phyloP scores from a whole-genome alignment of 2,113 vertebrate species.

The Crotalus helleri region DNA sequence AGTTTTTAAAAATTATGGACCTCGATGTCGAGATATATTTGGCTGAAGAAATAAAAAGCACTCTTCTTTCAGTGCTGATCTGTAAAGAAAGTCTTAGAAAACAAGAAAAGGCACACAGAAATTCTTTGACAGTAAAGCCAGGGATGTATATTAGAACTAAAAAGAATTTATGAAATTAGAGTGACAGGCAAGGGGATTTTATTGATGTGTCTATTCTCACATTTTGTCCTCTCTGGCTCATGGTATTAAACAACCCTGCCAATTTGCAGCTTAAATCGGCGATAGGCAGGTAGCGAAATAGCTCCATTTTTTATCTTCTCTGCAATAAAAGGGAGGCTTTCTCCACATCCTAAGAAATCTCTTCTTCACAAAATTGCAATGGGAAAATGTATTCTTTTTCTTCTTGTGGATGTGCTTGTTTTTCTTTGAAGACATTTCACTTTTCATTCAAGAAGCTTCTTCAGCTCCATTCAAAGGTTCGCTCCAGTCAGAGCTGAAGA shows the following conservation, averaged over 20 bases:
- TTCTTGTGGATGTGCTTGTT: too few species aligned
- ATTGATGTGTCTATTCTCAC: conserved; percentile 8
- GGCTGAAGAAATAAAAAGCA: background rate
- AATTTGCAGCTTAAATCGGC: background rate
- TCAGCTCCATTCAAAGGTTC: too few species aligned
- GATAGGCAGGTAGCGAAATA: background rate
- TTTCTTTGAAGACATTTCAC: too few species aligned
- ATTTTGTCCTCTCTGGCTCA: background rate
- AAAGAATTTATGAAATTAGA: conserved; percentile 4
- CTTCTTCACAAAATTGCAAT: background rate
- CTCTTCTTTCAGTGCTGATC: background rate
- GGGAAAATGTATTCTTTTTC: background rate
- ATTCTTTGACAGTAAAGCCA: background rate
- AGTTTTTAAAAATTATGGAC: background rate
- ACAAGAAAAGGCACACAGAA: background rate
- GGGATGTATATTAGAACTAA: background rate
- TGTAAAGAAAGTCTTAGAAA: background rate
- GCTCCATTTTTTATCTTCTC: background rate
- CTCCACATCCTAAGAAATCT: background rate
- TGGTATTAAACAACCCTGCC: background rate
- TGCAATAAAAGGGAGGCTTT: background rate
- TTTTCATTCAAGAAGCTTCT: too few species aligned
- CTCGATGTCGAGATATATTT: background rate
- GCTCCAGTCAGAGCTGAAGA: too few species aligned
- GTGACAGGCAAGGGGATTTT: conserved; percentile 3